These are phyloP conservation scores for Laodelphax striatellus DNA, from an alignment of 1,140 invertebrate genomes.

Conservation along the genomic window DNA sequence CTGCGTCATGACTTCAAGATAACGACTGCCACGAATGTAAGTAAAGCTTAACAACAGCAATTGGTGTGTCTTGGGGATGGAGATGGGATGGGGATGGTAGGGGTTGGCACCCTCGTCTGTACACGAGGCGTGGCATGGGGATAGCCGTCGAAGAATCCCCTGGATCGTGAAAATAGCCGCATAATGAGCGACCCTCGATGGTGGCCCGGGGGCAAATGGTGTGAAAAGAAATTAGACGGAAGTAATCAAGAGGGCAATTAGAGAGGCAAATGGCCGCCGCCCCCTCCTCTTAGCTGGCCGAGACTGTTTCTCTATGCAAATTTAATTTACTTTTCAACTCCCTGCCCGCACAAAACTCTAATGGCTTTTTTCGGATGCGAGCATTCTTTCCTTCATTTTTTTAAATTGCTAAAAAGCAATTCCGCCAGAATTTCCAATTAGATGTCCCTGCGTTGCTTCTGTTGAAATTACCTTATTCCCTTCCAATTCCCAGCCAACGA, in stretches of 20 bases:
- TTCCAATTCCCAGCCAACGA: too few species aligned
- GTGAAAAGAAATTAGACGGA: slow-evolving; percentile 3
- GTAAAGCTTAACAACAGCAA: too few species aligned
- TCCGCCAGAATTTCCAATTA: too few species aligned
- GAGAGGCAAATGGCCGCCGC: neutral
- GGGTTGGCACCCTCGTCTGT: too few species aligned
- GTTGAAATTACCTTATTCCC: too few species aligned
- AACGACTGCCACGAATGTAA: too few species aligned
- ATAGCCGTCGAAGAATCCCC: neutral
- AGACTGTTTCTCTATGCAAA: neutral
- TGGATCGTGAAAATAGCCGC: slow-evolving; percentile 1
- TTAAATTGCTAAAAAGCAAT: neutral
- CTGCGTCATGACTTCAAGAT: too few species aligned
- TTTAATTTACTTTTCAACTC: slow-evolving; percentile 4
- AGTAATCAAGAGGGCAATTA: slow-evolving; percentile 1
- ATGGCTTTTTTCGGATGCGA: neutral
- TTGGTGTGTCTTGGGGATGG: too few species aligned
- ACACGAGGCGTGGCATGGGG: too few species aligned
- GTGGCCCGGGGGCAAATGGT: neutral
- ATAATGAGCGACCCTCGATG: slow-evolving; percentile 1
- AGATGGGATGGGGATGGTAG: too few species aligned
- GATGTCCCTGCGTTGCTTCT: too few species aligned
- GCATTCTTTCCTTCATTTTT: neutral
- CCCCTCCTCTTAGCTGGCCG: neutral
- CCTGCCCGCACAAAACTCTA: neutral